Evolutionary conservation across 2,113 vertebrate genomes (phyloP).

Genomic region (Stegastes partitus): DNA sequence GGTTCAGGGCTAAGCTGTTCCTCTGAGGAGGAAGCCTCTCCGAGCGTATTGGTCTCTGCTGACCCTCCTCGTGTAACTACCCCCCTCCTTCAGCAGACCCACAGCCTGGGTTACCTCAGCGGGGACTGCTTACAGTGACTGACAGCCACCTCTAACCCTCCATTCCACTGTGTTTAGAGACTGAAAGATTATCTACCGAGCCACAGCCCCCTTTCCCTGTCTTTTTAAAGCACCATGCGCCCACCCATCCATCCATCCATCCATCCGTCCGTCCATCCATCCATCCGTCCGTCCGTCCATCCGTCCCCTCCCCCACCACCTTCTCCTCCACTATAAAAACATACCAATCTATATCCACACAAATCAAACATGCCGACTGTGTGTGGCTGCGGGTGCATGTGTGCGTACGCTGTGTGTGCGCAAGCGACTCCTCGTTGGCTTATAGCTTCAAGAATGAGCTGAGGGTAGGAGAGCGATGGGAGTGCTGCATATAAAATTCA

Average conservation of each 20-base stretch:
- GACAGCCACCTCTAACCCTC: conserved; percentile 70
- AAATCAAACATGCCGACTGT: conserved; percentile 43
- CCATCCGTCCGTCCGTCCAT: neutral
- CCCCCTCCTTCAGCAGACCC: conserved; percentile 12
- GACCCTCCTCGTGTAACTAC: conserved; percentile 3
- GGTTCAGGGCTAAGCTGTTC: neutral
- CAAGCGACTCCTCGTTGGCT: conserved; percentile 10
- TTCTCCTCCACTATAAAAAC: conserved; percentile 54
- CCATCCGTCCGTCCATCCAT: neutral
- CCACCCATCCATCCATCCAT: neutral
- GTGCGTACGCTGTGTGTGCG: conserved; percentile 5
- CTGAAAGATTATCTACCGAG: conserved; percentile 63
- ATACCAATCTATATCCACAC: conserved; percentile 63
- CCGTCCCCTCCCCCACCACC: neutral
- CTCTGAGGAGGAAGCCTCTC: conserved; percentile 6
- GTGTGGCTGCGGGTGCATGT: neutral
- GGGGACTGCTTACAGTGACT: conserved; percentile 58
- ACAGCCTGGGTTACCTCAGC: conserved; percentile 48
- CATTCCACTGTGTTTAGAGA: conserved; percentile 55
- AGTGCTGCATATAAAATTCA: conserved; percentile 69
- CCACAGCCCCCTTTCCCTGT: too few relatives aligned
- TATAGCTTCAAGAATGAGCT: conserved; percentile 40
- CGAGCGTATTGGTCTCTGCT: neutral
- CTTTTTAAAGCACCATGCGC: neutral
- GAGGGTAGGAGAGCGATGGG: conserved; percentile 27